phyloP scores from a whole-genome alignment of 2,797 vertebrate genomes.

The Morus bassanus region DNA sequence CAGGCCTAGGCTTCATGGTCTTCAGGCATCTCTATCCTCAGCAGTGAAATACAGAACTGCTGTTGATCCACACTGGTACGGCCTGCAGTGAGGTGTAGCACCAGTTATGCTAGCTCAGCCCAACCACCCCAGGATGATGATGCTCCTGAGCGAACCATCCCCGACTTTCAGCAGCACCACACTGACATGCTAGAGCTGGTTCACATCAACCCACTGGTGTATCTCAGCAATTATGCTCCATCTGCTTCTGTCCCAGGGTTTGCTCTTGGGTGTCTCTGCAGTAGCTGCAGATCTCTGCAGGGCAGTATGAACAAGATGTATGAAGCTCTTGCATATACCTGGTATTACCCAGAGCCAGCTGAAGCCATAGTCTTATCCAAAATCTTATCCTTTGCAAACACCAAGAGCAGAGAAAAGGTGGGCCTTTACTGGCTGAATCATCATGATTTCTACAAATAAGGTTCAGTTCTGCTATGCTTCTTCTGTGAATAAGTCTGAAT shows the following conservation, averaged over 20 bases:
- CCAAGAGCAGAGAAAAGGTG: background rate
- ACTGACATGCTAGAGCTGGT: background rate
- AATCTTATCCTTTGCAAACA: background rate
- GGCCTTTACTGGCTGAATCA: background rate
- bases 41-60: background rate
- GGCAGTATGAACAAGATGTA: background rate
- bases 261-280: background rate
- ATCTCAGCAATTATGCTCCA: background rate
- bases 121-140: background rate
- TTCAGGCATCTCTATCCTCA: background rate
- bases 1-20: background rate
- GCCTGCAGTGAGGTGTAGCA: background rate
- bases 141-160: background rate
- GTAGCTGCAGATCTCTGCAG: background rate
- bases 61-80: background rate
- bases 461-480: background rate
- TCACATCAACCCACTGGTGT: background rate
- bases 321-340: background rate
- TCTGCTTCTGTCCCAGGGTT: background rate
- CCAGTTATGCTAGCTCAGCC: background rate
- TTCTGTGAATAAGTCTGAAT: background rate
- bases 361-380: background rate
- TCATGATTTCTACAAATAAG: background rate
- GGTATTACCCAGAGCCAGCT: background rate
- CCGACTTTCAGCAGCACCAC: background rate